Conservation (phyloP, 92 coral and sea anemone genomes). For the Umimayanthus chanpuru region DNA sequence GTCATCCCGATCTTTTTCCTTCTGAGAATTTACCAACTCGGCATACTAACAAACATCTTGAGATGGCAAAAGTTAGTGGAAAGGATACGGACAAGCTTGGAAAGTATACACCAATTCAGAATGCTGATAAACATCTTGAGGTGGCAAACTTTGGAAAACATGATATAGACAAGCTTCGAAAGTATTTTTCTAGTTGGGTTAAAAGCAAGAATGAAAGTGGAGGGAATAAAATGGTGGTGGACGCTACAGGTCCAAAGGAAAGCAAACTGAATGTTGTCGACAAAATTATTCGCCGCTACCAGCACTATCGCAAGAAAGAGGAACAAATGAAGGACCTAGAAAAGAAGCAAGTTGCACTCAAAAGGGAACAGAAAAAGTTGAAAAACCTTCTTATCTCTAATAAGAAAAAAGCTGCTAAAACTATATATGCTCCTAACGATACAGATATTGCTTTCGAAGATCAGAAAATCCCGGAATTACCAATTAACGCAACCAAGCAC, state of each 20-base stretch:
- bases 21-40: slow-evolving; percentile 13
- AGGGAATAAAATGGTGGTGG: neutral
- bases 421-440: neutral
- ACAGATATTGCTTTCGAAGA: slow-evolving; percentile 34
- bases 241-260: neutral
- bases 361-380: slow-evolving; percentile 49
- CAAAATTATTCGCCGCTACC: slow-evolving; percentile 71
- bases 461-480: neutral
- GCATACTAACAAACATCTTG: neutral
- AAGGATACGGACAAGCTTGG: slow-evolving; percentile 36
- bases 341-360: slow-evolving; percentile 55
- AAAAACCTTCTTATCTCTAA: slow-evolving; percentile 21
- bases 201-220: slow-evolving; percentile 20
- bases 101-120: slow-evolving; percentile 5
- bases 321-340: slow-evolving; percentile 50
- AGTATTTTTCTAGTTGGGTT: slow-evolving; percentile 61
- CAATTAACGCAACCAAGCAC: neutral
- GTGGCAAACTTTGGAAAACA: slow-evolving; percentile 6
- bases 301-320: slow-evolving; percentile 66
- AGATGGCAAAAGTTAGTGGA: neutral
- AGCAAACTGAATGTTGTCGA: slow-evolving; percentile 55
- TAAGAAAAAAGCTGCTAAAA: neutral
- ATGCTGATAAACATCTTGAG: neutral
- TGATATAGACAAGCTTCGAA: slow-evolving; percentile 41
- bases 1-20: slow-evolving; percentile 52